These are phyloP conservation scores for Danio albolineatus DNA, from an alignment of 2,797 vertebrate species.

Conservation along the genomic window DNA sequence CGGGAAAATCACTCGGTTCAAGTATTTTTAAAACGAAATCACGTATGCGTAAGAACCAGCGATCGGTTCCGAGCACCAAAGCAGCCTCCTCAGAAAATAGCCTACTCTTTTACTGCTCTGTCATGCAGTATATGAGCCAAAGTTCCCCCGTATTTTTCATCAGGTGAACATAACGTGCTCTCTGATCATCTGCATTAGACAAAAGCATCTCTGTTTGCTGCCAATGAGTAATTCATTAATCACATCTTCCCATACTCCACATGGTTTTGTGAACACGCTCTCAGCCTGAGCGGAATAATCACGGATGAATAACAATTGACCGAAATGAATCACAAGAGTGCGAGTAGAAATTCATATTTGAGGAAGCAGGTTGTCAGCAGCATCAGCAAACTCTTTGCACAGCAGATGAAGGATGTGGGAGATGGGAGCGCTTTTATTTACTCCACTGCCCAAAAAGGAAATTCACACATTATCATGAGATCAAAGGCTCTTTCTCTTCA, in stretches of 20 bases:
- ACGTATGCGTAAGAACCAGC: not conserved
- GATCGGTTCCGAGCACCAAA: not conserved
- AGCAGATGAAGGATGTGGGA: constrained; percentile 7
- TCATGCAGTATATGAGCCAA: constrained; percentile 2
- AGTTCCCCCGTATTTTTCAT: constrained; percentile 15
- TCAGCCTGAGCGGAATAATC: constrained; percentile 10
- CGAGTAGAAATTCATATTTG: constrained; percentile 25
- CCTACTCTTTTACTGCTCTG: not conserved
- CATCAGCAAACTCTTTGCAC: not conserved
- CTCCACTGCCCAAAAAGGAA: constrained; percentile 28
- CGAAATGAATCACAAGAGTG: constrained; percentile 9
- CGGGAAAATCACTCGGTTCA: not conserved
- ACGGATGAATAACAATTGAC: constrained; percentile 28
- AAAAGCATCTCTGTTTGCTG: constrained; percentile 10
- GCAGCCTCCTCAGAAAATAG: not conserved
- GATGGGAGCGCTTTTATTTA: constrained; percentile 30
- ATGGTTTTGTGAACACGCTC: not conserved
- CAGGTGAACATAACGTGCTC: constrained; percentile 16
- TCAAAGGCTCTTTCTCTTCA: constrained; percentile 43
- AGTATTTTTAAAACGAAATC: not conserved
- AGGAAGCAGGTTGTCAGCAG: constrained; percentile 33
- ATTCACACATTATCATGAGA: constrained; percentile 37
- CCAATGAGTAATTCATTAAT: constrained; percentile 42
- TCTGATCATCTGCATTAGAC: constrained; percentile 5
- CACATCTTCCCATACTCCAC: constrained; percentile 8